Evolutionary conservation across 2,797 vertebrate genomes (phyloP).

Genomic region (Glossophaga mutica): DNA sequence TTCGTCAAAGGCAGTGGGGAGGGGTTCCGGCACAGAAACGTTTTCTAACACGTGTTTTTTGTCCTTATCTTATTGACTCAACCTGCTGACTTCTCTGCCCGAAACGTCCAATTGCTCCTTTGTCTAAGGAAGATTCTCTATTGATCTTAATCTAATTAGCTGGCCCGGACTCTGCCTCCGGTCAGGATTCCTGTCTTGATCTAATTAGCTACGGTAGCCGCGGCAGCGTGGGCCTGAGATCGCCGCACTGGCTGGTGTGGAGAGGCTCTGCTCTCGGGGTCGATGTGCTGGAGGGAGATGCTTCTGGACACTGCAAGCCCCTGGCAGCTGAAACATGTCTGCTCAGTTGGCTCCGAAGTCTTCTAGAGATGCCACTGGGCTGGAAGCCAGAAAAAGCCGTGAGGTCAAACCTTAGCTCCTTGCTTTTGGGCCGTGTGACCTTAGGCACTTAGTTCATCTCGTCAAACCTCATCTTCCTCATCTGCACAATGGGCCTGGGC

Average conservation of each 20-base stretch:
- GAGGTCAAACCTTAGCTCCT: background rate
- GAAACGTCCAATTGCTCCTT: slow-evolving; percentile 76
- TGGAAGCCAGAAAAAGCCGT: background rate
- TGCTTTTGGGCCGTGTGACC: background rate
- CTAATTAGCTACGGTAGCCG: slow-evolving; percentile 75
- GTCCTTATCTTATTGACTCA: slow-evolving; percentile 69
- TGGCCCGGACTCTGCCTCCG: slow-evolving; percentile 68
- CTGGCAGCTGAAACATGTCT: background rate
- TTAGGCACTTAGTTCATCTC: background rate
- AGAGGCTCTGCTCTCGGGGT: background rate
- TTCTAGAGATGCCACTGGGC: background rate
- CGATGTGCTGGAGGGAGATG: background rate
- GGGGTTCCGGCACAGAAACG: background rate
- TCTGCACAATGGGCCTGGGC: background rate
- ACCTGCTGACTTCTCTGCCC: slow-evolving; percentile 71
- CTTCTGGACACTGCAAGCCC: background rate
- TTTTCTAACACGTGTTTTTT: slow-evolving; percentile 69
- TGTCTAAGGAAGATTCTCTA: slow-evolving; percentile 76
- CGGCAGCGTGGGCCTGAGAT: slow-evolving; percentile 31
- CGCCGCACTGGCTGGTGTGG: background rate
- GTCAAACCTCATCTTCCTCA: background rate
- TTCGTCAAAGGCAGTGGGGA: slow-evolving; percentile 69
- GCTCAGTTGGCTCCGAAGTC: background rate
- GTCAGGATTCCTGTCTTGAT: slow-evolving; percentile 80
- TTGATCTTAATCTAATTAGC: slow-evolving; percentile 82